A percentile compares a stretch with the other conserved stretches of the same genome.
Conservation (phyloP, 2,113 vertebrate species). For the Callopanchax toddi region DNA sequence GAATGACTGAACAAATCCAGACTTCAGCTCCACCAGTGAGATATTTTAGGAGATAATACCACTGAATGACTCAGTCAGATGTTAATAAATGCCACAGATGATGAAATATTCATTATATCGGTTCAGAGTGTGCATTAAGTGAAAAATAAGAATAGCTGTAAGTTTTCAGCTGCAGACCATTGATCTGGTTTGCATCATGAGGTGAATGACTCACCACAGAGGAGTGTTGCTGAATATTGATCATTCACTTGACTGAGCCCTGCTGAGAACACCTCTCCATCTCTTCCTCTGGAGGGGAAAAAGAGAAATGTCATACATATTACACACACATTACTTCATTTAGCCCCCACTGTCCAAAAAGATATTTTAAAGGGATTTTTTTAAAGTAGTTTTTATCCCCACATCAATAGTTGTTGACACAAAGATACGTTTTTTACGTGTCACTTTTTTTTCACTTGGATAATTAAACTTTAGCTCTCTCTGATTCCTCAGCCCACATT, state of each 20-base stretch:
- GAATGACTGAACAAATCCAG: neutral
- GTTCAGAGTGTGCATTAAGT: conserved; percentile 19
- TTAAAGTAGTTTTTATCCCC: no score
- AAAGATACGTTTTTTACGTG: conserved; percentile 20
- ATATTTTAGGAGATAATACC: neutral
- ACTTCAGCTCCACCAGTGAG: neutral
- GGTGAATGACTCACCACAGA: conserved; percentile 50
- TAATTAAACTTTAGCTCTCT: conserved; percentile 59
- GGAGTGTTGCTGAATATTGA: conserved; percentile 55
- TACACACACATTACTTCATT: neutral
- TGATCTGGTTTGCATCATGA: conserved; percentile 47
- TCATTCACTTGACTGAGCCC: conserved; percentile 29
- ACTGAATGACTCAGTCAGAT: conserved; percentile 7
- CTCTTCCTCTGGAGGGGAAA: conserved; percentile 1
- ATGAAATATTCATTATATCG: conserved; percentile 45
- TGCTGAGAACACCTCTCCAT: conserved; percentile 4
- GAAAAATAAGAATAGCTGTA: conserved; percentile 35
- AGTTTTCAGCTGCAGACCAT: conserved; percentile 33
- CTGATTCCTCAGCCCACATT: conserved; percentile 42
- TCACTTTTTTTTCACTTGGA: conserved; percentile 18
- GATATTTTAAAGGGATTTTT: neutral
- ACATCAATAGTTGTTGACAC: no score
- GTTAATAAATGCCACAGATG: conserved; percentile 2
- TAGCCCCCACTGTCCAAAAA: conserved; percentile 4
- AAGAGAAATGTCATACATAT: neutral